Evolutionary conservation across 1,140 invertebrate species (phyloP), one percentile per base, ranked within the genome.

Genomic region (Bombus terrestris): DNA sequence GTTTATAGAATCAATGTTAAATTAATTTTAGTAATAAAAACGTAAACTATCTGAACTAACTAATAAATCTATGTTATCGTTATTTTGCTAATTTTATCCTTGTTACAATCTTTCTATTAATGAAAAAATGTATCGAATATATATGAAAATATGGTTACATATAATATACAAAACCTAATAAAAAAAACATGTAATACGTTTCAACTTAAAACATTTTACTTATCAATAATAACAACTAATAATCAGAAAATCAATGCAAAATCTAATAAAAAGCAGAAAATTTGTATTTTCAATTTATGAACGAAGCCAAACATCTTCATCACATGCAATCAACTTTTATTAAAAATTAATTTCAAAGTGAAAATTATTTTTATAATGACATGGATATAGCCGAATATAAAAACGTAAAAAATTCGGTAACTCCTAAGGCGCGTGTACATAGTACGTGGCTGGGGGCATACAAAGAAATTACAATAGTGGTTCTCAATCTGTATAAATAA

Each of bases 401-500:
- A 53, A 35, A 18, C 8, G 12, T 10, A 8, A 59, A 43, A 81
- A 78, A 71, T 43, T 71, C 6, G 28, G 12, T 13, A 13, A 18
- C 0, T n/a, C 35, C 15, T 53, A 22, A 35, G 53, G 76, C 28
- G 22, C 57, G 0, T 35, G 10, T 32, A 57, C 53, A 13, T 32
- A 41, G 4, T 72, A 85, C 83, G 68, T 28, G 41, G 28, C 57
- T 80, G 83, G 12, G 28, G 10, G 5, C 32, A 35, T 12, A 68
- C 35, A 71, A 71, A 79, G 82, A 80, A 85, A 59, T 28, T 53
- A n/a, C 25, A 37, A 8, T 35, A 72, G 73, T 64, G 68, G n/a
- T 85, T 80, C 83, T 85, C 83, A 85, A 64, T 18, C 57, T 1
- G 0, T n/a, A 10, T 47, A 25, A 43, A 43, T 3, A 53, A 43